Conservation (phyloP, 2,888 invertebrate genomes). For the Vannuccia rotundouncinata region DNA sequence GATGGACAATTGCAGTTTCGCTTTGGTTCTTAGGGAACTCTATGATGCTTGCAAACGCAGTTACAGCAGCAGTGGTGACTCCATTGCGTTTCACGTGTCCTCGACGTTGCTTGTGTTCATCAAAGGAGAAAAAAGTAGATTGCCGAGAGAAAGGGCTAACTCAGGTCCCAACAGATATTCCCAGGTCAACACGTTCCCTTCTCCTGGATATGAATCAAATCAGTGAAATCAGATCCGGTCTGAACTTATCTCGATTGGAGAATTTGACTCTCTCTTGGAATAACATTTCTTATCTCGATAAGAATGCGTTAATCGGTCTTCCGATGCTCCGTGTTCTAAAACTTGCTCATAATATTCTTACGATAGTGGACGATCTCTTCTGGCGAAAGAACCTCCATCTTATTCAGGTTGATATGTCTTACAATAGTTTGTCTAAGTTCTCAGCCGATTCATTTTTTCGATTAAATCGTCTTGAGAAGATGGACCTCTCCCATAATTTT, state of each 20-base stretch:
- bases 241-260: not conserved
- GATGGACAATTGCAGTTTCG: too few species aligned
- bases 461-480: not conserved
- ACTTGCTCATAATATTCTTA: not conserved
- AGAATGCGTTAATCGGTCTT: not conserved
- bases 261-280: not conserved
- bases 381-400: not conserved
- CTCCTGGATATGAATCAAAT: not conserved
- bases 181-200: not conserved
- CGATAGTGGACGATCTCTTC: not conserved
- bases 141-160: not conserved
- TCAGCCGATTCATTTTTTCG: not conserved
- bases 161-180: not conserved
- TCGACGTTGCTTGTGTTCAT: not conserved
- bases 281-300: not conserved
- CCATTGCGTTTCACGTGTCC: too few species aligned
- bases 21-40: too few species aligned
- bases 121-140: not conserved
- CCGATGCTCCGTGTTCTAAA: not conserved
- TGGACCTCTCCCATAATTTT: not conserved
- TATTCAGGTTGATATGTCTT: not conserved
- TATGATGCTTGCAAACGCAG: too few species aligned
- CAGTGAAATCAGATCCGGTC: not conserved
- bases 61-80: too few species aligned
- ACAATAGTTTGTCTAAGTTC: not conserved